Base-by-base conservation (phyloP, 1,140 invertebrate species). In the Bombus impatiens region DNA sequence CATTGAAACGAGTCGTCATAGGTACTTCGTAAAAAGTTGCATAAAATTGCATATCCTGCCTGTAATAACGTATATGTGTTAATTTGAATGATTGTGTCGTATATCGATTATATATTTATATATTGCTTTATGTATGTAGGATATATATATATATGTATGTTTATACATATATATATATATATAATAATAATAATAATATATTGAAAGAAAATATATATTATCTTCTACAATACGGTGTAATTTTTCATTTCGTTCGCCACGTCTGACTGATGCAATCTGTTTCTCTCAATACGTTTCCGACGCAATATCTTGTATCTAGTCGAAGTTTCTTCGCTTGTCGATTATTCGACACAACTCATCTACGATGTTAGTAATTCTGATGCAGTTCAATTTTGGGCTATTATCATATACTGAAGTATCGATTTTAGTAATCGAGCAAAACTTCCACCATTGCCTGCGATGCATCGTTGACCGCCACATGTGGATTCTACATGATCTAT, bases 21-120 rank as follows among this genome's bases (percentile, higher is more conserved):
- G 87, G 44, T 88, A 90, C 72, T 90, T 90, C 89, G 68, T 88
- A 90, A 90, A 85, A 67, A 90, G 87, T 88, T 90, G 89, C 89
- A 90, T 88, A 90, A 90, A 90, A 81, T 88, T 88, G 89, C 89
- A 90, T 90, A 90, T 90, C 87, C 89, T 90, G 89, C 89, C 89
- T 90, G 89, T 90, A 90, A 88, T 86, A 88, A 85, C 82, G 72
- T 90, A 85, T 86, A 88, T 82, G 90, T 91, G 88, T 90, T 88
- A 84, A 92, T 89, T 89, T 86, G 80, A 89, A 91, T 84, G 89
- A 90, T 89, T 91, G 91, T 92, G 91, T 91, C 91, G 88, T 92
- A 92, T 91, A 92, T 92, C 87, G 89, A 92, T 92, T 81, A 91
- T 92, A 91, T 86, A 92, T 90, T 90, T 90, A 92, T 92, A 92